These are phyloP conservation scores for Noturus placidus DNA, from an alignment of 2,113 vertebrate genomes.

Conservation along the genomic window DNA sequence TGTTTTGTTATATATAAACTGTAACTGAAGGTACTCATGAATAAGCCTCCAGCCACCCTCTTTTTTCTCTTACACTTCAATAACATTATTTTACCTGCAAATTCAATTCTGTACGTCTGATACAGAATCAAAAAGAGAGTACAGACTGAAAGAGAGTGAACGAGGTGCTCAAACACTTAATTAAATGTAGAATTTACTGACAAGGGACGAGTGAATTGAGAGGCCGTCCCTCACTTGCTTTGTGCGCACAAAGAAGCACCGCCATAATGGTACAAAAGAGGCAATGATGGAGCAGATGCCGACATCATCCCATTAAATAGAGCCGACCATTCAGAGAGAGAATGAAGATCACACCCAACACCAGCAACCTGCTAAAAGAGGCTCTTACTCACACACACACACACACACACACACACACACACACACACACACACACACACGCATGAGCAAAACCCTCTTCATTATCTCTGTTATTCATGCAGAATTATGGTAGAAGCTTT, in stretches of 20 bases:
- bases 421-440: conserved; percentile 9
- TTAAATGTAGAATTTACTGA: conserved; percentile 53
- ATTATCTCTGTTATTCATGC: conserved; percentile 5
- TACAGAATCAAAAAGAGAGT: conserved; percentile 25
- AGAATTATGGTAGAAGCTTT: conserved; percentile 3
- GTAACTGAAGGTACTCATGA: background rate
- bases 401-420: conserved; percentile 21
- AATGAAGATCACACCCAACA: conserved; percentile 42
- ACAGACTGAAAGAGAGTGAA: conserved; percentile 23
- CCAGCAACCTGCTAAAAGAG: conserved; percentile 41
- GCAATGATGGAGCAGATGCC: conserved; percentile 57
- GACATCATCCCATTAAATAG: conserved; percentile 56
- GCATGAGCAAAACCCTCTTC: conserved; percentile 27
- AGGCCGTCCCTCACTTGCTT: conserved; percentile 50
- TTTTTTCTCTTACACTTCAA: background rate
- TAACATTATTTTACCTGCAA: conserved; percentile 12
- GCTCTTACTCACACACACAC: conserved; percentile 39
- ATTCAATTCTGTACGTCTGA: background rate
- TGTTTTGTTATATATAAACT: background rate
- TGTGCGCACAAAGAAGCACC: conserved; percentile 53
- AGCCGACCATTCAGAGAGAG: conserved; percentile 43
- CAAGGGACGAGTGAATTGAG: conserved; percentile 48
- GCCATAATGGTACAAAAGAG: conserved; percentile 53
- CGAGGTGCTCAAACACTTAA: conserved; percentile 53
- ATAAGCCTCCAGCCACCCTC: background rate